Evolutionary conservation across 37 sponge, comb jelly and placozoan genomes (phyloP).

Genomic region (Ianthella basta): DNA sequence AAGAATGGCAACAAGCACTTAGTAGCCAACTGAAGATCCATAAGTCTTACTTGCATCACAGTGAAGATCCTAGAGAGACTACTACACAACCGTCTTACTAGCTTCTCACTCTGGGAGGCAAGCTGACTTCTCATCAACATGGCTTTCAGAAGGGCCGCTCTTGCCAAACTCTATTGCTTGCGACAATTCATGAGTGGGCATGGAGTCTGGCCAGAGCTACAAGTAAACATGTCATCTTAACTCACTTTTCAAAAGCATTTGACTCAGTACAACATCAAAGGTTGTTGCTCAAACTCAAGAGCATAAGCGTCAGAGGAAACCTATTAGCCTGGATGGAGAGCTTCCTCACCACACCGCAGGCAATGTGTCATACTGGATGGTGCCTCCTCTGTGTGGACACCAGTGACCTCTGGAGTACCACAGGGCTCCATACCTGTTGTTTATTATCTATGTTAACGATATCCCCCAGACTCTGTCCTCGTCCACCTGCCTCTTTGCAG

Average conservation of each 20-base stretch:
- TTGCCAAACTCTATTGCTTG: conserved; percentile 39
- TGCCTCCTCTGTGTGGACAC: conserved; percentile 9
- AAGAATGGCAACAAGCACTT: conserved; percentile 53
- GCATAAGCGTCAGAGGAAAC: conserved; percentile 29
- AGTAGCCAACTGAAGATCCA: conserved; percentile 38
- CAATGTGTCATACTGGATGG: conserved; percentile 40
- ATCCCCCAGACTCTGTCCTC: neutral
- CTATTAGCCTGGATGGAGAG: conserved; percentile 22
- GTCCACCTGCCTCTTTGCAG: neutral
- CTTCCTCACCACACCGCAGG: neutral
- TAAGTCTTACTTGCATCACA: conserved; percentile 38
- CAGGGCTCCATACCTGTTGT: conserved; percentile 47
- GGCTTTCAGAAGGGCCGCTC: conserved; percentile 23
- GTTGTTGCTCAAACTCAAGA: conserved; percentile 24
- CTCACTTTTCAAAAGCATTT: conserved; percentile 44
- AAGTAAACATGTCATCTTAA: conserved; percentile 26
- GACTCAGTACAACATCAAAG: conserved; percentile 37
- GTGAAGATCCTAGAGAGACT: conserved; percentile 34
- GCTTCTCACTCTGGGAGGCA: neutral
- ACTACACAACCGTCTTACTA: neutral
- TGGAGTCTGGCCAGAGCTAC: neutral
- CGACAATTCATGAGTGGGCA: conserved; percentile 40
- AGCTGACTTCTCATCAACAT: conserved; percentile 14
- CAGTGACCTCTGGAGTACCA: conserved; percentile 36
- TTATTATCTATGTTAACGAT: conserved; percentile 43